phyloP scores from a whole-genome alignment of 2,797 vertebrate species.

The Astyanax mexicanus region DNA sequence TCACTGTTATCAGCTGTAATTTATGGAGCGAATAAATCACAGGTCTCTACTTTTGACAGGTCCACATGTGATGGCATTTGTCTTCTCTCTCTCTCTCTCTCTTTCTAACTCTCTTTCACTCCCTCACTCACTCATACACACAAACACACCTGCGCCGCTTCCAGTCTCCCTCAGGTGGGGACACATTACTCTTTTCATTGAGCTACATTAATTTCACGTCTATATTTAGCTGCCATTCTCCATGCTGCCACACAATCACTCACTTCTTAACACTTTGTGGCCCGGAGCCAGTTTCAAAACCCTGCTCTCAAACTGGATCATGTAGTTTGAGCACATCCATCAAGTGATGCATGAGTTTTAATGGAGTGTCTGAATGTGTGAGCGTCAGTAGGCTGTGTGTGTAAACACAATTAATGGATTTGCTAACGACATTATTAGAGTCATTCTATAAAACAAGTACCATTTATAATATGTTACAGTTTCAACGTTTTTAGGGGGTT shows the following conservation, averaged over 20 bases:
- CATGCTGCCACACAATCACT: not conserved
- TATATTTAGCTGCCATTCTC: slow-evolving; percentile 34
- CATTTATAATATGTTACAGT: too few relatives aligned
- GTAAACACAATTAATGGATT: not conserved
- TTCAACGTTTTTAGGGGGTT: too few relatives aligned
- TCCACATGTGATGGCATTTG: not conserved
- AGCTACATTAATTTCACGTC: slow-evolving; percentile 27
- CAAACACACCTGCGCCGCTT: slow-evolving; percentile 11
- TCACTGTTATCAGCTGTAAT: slow-evolving; percentile 3
- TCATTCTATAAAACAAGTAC: too few relatives aligned
- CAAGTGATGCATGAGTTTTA: not conserved
- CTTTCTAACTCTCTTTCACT: not conserved
- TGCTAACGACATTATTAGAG: not conserved
- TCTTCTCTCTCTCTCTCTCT: not conserved
- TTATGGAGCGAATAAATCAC: slow-evolving; percentile 23
- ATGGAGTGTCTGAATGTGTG: not conserved
- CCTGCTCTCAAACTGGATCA: not conserved
- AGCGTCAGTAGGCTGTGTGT: too few relatives aligned
- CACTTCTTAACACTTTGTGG: slow-evolving; percentile 2
- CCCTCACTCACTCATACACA: not conserved
- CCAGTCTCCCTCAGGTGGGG: not conserved
- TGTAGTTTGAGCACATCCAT: not conserved
- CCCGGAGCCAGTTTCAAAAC: not conserved
- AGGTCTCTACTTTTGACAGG: slow-evolving; percentile 20
- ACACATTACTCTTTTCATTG: slow-evolving; percentile 29